These are phyloP conservation scores for Nannoperca obscura DNA, from an alignment of 2,797 vertebrate genomes.

Conservation along the genomic window DNA sequence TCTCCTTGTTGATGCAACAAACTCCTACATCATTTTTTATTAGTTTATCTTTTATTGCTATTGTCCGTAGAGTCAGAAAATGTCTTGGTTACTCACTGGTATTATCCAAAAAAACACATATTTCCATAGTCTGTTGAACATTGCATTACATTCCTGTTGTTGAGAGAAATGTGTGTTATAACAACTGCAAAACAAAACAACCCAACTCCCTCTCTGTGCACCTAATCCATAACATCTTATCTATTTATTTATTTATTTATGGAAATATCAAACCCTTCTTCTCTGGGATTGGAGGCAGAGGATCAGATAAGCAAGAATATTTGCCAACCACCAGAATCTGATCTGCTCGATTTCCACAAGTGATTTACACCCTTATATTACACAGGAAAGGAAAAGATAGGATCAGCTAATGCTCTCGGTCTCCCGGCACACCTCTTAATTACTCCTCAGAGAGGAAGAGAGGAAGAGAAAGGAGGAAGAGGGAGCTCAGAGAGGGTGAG, in stretches of 20 bases:
- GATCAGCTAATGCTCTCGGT: constrained; percentile 61
- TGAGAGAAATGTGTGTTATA: constrained; percentile 22
- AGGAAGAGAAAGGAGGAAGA: constrained; percentile 79
- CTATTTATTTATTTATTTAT: constrained; percentile 40
- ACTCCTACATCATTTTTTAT: too few relatives aligned
- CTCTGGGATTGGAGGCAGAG: constrained; percentile 11
- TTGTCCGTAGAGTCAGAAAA: constrained; percentile 14
- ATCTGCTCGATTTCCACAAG: constrained; percentile 55
- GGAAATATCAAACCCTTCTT: constrained; percentile 28
- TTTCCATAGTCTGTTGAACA: constrained; percentile 14
- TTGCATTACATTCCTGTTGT: constrained; percentile 1
- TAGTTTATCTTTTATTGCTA: too few relatives aligned
- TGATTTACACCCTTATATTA: constrained; percentile 63
- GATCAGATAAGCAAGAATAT: constrained; percentile 56
- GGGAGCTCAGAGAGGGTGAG: constrained; percentile 78
- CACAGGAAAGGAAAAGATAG: constrained; percentile 66
- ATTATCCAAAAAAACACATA: neutral
- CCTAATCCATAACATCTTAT: constrained; percentile 10
- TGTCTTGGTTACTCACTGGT: constrained; percentile 25
- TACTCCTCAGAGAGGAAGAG: constrained; percentile 64
- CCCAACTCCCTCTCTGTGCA: constrained; percentile 5
- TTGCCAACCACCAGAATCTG: constrained; percentile 64
- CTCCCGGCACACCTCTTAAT: constrained; percentile 55
- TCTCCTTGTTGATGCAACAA: too few relatives aligned
- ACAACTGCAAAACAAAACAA: constrained; percentile 44